These are phyloP conservation scores for Amphiura filiformis DNA, from an alignment of 35 echinoderm and acorn worm genomes.

Conservation along the genomic window DNA sequence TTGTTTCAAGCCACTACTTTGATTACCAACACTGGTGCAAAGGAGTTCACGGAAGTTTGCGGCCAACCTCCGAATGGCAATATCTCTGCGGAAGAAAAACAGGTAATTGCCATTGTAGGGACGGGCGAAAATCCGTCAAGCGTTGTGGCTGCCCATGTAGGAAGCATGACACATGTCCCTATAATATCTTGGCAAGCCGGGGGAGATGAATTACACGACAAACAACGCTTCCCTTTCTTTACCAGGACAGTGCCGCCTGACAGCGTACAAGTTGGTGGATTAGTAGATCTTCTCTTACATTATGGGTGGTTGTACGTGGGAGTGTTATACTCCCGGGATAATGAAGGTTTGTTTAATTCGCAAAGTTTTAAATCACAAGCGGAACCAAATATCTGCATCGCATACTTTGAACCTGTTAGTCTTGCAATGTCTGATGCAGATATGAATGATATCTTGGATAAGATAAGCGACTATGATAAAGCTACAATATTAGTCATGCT, in stretches of 20 bases:
- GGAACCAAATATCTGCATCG: slow-evolving; percentile 25
- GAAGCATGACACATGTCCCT: slow-evolving; percentile 1
- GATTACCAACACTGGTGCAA: not conserved
- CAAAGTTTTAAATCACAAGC: slow-evolving; percentile 14
- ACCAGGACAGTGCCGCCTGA: slow-evolving; percentile 17
- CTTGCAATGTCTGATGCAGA: not conserved
- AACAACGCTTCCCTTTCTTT: slow-evolving; percentile 23
- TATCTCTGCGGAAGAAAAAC: not conserved
- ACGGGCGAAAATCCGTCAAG: not conserved
- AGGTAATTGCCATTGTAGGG: not conserved
- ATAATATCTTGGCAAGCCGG: slow-evolving; percentile 26
- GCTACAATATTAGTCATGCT: slow-evolving; percentile 19
- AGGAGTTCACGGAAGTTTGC: not conserved
- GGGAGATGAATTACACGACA: slow-evolving; percentile 25
- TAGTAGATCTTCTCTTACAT: slow-evolving; percentile 23
- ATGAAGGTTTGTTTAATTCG: slow-evolving; percentile 18
- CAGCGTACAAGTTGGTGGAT: not conserved
- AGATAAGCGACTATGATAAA: not conserved
- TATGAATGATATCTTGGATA: slow-evolving; percentile 9
- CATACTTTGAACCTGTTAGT: slow-evolving; percentile 5
- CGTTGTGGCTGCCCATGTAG: not conserved
- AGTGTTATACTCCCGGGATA: slow-evolving; percentile 36
- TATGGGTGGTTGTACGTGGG: slow-evolving; percentile 38
- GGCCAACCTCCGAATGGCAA: not conserved
- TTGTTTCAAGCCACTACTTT: not conserved